Base-by-base conservation (phyloP, 2,113 vertebrate species). In the Microtus pennsylvanicus region DNA sequence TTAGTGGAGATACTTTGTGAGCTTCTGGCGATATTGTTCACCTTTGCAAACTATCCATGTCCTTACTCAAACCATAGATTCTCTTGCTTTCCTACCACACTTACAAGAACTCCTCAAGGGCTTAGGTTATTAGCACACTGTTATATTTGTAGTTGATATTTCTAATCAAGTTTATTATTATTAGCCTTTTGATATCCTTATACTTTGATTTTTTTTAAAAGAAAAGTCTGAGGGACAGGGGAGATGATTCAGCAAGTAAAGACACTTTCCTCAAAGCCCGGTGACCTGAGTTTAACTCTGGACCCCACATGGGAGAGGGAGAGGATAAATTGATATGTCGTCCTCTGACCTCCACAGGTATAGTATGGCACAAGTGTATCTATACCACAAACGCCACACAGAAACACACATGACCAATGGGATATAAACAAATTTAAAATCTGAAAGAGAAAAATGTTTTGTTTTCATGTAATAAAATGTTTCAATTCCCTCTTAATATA, bases 11-110 rank as follows among this genome's bases (percentile, higher is more conserved):
- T 81, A 89, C 75, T 89, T 91, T 69, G 22, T 13, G 45, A 69
- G 47, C 26, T 50, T 80, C 50, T 80, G n/a, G 19, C 69, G 61
- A 85, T 11, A 47, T 35, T 93, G 78, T 93, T 89, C 47, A 89
- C 26, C 35, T 89, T 86, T 38, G 33, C 14, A 4, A 89, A n/a
- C 24, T 78, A 74, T 22, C 45, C 85, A 33, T 33, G 12, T 42
- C 52, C 55, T 52, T 52, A 52, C 12, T 87, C 42, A 63, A 76
- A 47, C 17, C 38, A 45, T 19, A 12, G 65, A 65, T 10, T 69
- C 58, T 63, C 78, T 33, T 63, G 35, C 3, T 93, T 95, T 95
- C 52, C 77, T 88, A 80, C 58, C 24, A 45, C 72, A 93, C 45
- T 61, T 52, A 77, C 12, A 74, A 65, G 50, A 87, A 42, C 24